phyloP scores from a whole-genome alignment of 2,113 vertebrate genomes.

The western clawed frog (Xenopus tropicalis) region UCB_Xtro_10.0 CM004448.2:110543001-110543500 shows the following conservation, averaged over 20 bases:
- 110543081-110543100: conserved; percentile 70
- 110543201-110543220: conserved; percentile 71
- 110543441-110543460: conserved; percentile 14
- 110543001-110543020: too few species aligned
- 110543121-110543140: conserved; percentile 54
- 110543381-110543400: conserved; percentile 54
- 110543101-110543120: conserved; percentile 66
- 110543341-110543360: conserved; percentile 64
- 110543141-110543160: conserved; percentile 72
- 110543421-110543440: conserved; percentile 49
- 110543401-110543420: conserved; percentile 54
- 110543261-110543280: conserved; percentile 74
- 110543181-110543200: conserved; percentile 74
- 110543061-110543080: conserved; percentile 57
- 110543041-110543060: neutral
- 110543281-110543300: conserved; percentile 77
- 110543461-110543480: neutral
- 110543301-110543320: conserved; percentile 73
- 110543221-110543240: conserved; percentile 75
- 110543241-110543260: conserved; percentile 72
- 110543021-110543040: too few species aligned
- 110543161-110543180: conserved; percentile 67
- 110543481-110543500: too few species aligned
- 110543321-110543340: conserved; percentile 69
- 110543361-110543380: conserved; percentile 58